Evolutionary conservation across 2,113 vertebrate species (phyloP), one percentile per base, ranked within the genome.

Genomic region (Meleagris gallopavo): DNA sequence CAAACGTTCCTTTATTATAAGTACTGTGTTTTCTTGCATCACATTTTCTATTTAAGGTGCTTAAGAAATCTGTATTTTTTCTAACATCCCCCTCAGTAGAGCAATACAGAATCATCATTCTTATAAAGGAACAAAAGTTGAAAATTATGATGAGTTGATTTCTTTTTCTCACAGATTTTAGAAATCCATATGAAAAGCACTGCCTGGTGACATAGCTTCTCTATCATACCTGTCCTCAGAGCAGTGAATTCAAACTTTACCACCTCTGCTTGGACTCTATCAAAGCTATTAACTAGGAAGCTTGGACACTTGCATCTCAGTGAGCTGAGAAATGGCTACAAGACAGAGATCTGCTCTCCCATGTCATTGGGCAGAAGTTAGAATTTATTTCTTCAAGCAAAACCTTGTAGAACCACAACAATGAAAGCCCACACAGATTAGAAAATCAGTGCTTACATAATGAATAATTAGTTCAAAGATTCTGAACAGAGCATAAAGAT

Each of bases 301-400:
- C 21, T 18, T 36, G 45, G 36, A 60, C 25, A 69, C 1, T 0
- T 14, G 8, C 34, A 27, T 61, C 30, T 72, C 58, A 54, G 70
- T 70, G 54, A 90, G 80, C 11, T 48, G 64, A 45, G 5, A 90
- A 54, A 73, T 11, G 48, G 20, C 62, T 57, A 6, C 7, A 40
- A 45, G 45, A 82, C 32, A 0, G 0, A 74, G 46, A 61, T n/a
- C 58, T 82, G 46, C 58, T 79, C 75, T 45, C 52, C 36, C 12
- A 41, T 25, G 69, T 36, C 32, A 13, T 1, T 52, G 27, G 32
- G 30, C 77, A 84, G 48, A 48, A 93, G 62, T 54, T 79, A 66
- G 36, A 90, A 72, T 93, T 93, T 92, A 80, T 55, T 81, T 83
- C 24, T 50, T 71, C 11, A 46, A 77, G 29, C 46, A 86, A 32